These are phyloP conservation scores for Tenthredo distinguenda DNA, from an alignment of 2,888 invertebrate species.

Conservation along the genomic window DNA sequence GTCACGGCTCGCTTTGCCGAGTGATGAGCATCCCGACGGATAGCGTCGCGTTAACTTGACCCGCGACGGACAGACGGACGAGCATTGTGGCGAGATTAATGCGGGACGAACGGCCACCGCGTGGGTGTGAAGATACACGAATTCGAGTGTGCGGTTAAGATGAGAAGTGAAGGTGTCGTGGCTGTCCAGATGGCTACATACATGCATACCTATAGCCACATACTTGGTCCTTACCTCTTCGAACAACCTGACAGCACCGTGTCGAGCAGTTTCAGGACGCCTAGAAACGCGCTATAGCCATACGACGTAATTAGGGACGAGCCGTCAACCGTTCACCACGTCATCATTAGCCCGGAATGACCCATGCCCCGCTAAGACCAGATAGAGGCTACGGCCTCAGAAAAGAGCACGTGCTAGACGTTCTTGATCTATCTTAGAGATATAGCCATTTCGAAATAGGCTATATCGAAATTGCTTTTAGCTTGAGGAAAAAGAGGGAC, in stretches of 20 bases:
- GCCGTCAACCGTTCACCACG: conserved; percentile 52
- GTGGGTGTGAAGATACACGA: conserved; percentile 47
- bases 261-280: conserved; percentile 32
- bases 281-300: conserved; percentile 36
- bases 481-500: no score
- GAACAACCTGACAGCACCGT: conserved; percentile 22
- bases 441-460: background rate
- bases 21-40: conserved; percentile 59
- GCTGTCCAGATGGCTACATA: conserved; percentile 24
- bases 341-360: conserved; percentile 49
- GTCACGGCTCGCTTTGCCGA: conserved; percentile 73
- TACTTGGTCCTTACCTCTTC: conserved; percentile 26
- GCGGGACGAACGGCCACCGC: conserved; percentile 62
- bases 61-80: conserved; percentile 53
- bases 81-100: conserved; percentile 68
- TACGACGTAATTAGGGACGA: conserved; percentile 51
- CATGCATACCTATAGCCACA: conserved; percentile 7
- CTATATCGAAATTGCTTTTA: background rate
- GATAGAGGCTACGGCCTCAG: conserved; percentile 5
- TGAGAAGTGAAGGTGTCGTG: conserved; percentile 25
- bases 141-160: conserved; percentile 6
- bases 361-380: conserved; percentile 24
- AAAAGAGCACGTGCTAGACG: conserved; percentile 26
- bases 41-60: conserved; percentile 53
- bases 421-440: background rate